Conservation (phyloP, 2,888 invertebrate species). For the Tipula lateralis region DNA sequence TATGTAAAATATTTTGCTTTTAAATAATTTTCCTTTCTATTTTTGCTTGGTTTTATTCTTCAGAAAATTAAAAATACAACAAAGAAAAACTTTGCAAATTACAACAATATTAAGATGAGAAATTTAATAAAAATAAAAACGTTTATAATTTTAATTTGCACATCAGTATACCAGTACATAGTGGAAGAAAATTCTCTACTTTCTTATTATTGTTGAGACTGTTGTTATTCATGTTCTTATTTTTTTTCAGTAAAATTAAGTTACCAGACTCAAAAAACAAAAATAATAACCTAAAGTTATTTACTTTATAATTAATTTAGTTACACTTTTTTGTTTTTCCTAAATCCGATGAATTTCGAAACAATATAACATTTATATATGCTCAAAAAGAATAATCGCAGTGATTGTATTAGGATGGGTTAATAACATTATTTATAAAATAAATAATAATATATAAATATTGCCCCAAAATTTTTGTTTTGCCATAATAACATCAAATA, state of each 20-base stretch:
- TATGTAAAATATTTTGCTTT: background rate
- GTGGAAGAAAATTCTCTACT: background rate
- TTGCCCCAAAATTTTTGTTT: background rate
- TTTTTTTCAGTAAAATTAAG: background rate
- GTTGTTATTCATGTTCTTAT: background rate
- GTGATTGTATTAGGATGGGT: background rate
- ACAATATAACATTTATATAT: background rate
- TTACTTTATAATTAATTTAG: slow-evolving; percentile 31
- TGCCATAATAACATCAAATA: background rate
- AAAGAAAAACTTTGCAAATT: background rate
- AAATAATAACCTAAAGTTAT: slow-evolving; percentile 29
- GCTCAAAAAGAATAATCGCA: background rate
- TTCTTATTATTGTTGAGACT: background rate
- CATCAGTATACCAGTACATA: background rate
- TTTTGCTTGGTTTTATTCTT: background rate
- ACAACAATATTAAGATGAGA: background rate
- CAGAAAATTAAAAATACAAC: background rate
- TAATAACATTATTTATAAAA: background rate
- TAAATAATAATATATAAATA: background rate
- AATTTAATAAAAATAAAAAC: background rate
- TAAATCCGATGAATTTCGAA: background rate
- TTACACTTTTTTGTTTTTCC: slow-evolving; percentile 27
- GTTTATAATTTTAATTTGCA: slow-evolving; percentile 14
- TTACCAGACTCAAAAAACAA: slow-evolving; percentile 14
- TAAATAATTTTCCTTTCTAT: background rate